Evolutionary conservation across 2,888 invertebrate genomes (phyloP), one percentile per base, ranked within the genome.

Genomic region (Ditylenchus weischeri): DNA sequence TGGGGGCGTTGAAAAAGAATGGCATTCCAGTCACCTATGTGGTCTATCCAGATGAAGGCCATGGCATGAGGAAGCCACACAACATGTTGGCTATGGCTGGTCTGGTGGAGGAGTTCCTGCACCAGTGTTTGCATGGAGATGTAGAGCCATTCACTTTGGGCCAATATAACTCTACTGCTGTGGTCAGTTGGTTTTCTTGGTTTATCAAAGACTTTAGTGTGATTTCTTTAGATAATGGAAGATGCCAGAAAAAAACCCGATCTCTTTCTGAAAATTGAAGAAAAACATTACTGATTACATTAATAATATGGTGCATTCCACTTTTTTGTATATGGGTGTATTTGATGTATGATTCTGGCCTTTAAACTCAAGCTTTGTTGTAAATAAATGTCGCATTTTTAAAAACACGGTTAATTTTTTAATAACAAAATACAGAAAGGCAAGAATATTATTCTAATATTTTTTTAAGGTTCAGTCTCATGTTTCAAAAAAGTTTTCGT

Each of bases 11-110:
- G 13, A 76, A 81, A 69, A 74, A 74, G 68, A 79, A 78, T 62
- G 72, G 71, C 65, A 81, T 80, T 51, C 81, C 81, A 8, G 81
- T 81, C 35, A 79, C 79, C 29, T 81, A 81, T 65, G 71, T 81
- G 7, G 68, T 81, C 49, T 81, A 76, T 58, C 79, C 80, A 10
- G 79, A 81, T 65, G 81, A 81, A 68, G 81, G 59, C 15, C 81
- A 81, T 64, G 81, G 80, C 51, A 73, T 78, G 72, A 60, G 77
- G 48, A 80, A 77, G 59, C 75, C 75, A 11, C 67, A 74, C 21
- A 75, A 75, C 66, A 69, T 65, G 15, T 67, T 76, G 48, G 79
- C 81, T n/a, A 78, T 80, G 69, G 75, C 77, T 64, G 81, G 81
- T 35, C 76, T 77, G 66, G 76, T 81, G 49, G 81, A 81, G 71